These are phyloP conservation scores for Rhynchopsitta pachyrhyncha DNA, from an alignment of 2,113 vertebrate species.

Conservation along the genomic window DNA sequence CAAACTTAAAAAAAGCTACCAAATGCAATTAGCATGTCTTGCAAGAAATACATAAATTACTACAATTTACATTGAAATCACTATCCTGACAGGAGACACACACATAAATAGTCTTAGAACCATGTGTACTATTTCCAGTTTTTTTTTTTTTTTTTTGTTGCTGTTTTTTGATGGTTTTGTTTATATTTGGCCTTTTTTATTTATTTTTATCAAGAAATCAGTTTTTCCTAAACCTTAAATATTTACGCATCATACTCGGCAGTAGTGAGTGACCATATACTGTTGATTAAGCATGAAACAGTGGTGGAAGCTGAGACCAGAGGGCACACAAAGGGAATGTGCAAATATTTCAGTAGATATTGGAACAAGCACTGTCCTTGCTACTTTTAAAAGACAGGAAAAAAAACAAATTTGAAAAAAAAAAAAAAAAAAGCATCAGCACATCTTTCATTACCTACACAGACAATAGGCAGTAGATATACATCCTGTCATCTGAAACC, in stretches of 20 bases:
- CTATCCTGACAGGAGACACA: not conserved
- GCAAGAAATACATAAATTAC: not conserved
- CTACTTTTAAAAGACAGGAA: not conserved
- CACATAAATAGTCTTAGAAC: not conserved
- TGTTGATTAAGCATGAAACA: not conserved
- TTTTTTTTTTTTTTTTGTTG: not conserved
- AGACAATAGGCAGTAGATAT: not conserved
- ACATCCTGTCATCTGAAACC: not conserved
- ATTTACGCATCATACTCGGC: not conserved
- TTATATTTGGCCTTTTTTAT: not conserved
- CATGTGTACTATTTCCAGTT: not conserved
- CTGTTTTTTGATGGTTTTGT: not conserved
- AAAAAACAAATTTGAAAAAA: not conserved
- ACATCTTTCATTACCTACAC: not conserved
- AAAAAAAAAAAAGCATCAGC: not conserved
- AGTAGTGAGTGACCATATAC: not conserved
- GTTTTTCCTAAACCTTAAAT: not conserved
- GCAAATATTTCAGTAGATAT: not conserved
- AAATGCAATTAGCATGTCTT: not conserved
- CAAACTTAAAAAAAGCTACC: not conserved
- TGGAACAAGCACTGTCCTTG: not conserved
- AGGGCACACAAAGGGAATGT: not conserved
- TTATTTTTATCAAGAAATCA: not conserved
- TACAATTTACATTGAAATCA: slow-evolving; percentile 11
- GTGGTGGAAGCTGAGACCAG: not conserved